Conservation (phyloP, 2,888 invertebrate genomes). For the Cheilosia grossa region DNA sequence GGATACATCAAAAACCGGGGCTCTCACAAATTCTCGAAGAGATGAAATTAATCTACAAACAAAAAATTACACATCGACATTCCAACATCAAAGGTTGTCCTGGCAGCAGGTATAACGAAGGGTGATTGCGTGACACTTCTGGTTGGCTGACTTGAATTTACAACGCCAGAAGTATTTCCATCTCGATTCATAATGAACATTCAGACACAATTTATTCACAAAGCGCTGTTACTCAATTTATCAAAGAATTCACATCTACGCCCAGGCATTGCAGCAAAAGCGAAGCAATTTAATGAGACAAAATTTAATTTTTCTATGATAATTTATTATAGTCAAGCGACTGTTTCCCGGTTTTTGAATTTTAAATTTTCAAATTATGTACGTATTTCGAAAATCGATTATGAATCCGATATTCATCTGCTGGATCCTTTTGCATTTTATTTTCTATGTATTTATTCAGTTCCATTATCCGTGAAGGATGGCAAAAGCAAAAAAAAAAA, state of each 20-base stretch:
- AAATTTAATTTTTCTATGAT: constrained; percentile 9
- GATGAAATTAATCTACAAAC: constrained; percentile 52
- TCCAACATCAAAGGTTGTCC: constrained; percentile 67
- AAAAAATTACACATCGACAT: constrained; percentile 14
- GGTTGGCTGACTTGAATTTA: constrained; percentile 60
- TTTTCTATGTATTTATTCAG: constrained; percentile 23
- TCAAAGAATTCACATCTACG: constrained; percentile 21
- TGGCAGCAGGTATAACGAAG: constrained; percentile 46
- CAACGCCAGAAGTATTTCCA: constrained; percentile 8
- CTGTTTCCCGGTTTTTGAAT: constrained; percentile 5
- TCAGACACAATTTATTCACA: constrained; percentile 33
- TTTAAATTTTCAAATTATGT: constrained; percentile 32
- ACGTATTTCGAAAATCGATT: constrained; percentile 58
- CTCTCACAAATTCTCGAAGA: constrained; percentile 25
- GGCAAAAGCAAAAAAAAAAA: constrained; percentile 16
- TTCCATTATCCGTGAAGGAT: constrained; percentile 14
- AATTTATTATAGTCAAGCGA: background rate
- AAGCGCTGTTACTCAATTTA: background rate
- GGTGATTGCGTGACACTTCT: constrained; percentile 42
- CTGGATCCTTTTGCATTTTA: constrained; percentile 8
- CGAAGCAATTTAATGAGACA: constrained; percentile 53
- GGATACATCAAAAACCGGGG: constrained; percentile 39
- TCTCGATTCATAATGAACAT: constrained; percentile 32
- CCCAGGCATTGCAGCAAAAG: background rate
- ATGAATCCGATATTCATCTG: constrained; percentile 60